Percentiles rank a stretch among this genome's conserved stretches.
phyloP scores from a whole-genome alignment of 2,888 invertebrate species.

The Eulithis prunata region DNA sequence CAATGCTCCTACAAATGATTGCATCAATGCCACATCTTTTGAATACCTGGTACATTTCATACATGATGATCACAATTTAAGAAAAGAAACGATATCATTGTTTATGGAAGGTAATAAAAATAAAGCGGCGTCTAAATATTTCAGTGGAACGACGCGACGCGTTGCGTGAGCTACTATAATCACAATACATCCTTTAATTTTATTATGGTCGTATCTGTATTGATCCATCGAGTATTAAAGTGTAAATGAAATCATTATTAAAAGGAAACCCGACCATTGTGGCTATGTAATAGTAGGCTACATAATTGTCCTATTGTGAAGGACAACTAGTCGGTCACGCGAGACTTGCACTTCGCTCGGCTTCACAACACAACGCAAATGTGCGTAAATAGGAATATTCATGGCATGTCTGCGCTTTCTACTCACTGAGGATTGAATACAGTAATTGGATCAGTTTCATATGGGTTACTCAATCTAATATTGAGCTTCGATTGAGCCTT shows the following conservation, averaged over 20 bases:
- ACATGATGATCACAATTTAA: conserved; percentile 50
- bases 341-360: conserved; percentile 37
- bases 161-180: conserved; percentile 54
- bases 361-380: conserved; percentile 22
- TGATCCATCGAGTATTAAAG: conserved; percentile 51
- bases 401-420: conserved; percentile 24
- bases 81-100: conserved; percentile 49
- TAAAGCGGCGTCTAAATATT: conserved; percentile 46
- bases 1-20: conserved; percentile 52
- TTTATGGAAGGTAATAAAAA: conserved; percentile 49
- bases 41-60: conserved; percentile 45
- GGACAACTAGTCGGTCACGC: conserved; percentile 55
- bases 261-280: conserved; percentile 53
- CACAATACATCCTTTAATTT: conserved; percentile 57
- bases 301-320: conserved; percentile 52
- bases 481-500: conserved; percentile 41
- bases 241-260: conserved; percentile 62
- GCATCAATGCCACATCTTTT: conserved; percentile 44
- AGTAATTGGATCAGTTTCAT: conserved; percentile 37
- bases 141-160: conserved; percentile 33
- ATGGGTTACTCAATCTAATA: conserved; percentile 33
- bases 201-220: conserved; percentile 51
- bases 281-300: conserved; percentile 53
- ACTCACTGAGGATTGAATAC: conserved; percentile 30
- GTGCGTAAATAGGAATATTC: conserved; percentile 25